A percentile compares a stretch with the other conserved stretches of the same genome.
Conservation (phyloP, 53 echinoderm and acorn worm genomes). For the Arbacia lixula region DNA sequence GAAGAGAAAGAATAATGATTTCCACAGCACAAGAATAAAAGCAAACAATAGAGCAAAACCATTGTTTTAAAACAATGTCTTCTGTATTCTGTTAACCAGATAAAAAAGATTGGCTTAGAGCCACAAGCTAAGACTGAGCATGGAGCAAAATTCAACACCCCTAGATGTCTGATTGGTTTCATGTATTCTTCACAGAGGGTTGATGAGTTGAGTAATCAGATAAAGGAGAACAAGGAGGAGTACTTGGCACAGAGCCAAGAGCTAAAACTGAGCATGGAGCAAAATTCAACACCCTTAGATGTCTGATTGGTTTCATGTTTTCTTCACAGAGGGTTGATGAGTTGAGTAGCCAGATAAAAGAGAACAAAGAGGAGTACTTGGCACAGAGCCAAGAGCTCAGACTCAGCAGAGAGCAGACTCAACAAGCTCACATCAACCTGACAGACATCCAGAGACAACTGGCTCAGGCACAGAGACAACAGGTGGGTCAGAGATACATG, state of each 20-base stretch:
- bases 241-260: constrained; percentile 77
- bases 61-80: too few relatives aligned
- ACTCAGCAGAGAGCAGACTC: constrained; percentile 77
- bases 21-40: too few relatives aligned
- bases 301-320: too few relatives aligned
- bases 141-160: too few relatives aligned
- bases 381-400: constrained; percentile 77
- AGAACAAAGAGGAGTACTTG: constrained; percentile 54
- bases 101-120: constrained; percentile 63
- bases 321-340: constrained; percentile 68
- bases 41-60: too few relatives aligned
- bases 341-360: constrained; percentile 13
- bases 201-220: constrained; percentile 36
- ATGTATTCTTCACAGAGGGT: constrained; percentile 51
- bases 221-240: constrained; percentile 42
- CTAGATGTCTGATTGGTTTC: too few relatives aligned
- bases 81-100: too few relatives aligned
- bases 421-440: constrained; percentile 72
- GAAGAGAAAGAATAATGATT: too few relatives aligned
- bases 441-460: constrained; percentile 71
- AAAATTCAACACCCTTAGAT: constrained; percentile 51
- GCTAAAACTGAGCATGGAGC: constrained; percentile 72
- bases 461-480: constrained; percentile 68
- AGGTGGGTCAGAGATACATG: constrained; percentile 61
- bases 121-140: constrained; percentile 65